phyloP scores from a whole-genome alignment of 2,113 vertebrate genomes.

The Pollimyrus isidori region DNA sequence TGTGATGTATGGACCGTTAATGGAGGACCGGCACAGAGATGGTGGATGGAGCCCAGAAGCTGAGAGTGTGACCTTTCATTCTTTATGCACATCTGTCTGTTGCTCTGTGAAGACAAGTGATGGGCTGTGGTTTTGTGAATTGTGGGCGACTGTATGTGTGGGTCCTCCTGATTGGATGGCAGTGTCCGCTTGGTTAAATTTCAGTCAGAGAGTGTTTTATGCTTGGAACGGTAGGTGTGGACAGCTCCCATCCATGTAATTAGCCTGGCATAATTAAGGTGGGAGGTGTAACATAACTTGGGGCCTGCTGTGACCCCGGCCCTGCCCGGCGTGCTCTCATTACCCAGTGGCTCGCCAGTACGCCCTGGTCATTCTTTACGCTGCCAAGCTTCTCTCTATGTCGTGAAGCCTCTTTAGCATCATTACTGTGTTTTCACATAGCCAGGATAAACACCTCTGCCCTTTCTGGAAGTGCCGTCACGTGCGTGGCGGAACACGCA shows the following conservation, averaged over 20 bases:
- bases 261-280: background rate
- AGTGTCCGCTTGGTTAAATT: background rate
- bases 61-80: background rate
- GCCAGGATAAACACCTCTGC: background rate
- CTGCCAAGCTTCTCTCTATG: background rate
- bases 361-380: background rate
- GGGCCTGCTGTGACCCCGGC: background rate
- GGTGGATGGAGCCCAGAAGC: background rate
- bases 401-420: background rate
- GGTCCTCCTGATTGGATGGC: background rate
- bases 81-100: background rate
- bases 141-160: background rate
- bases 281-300: background rate
- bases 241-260: background rate
- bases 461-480: background rate
- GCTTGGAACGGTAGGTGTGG: background rate
- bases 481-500: background rate
- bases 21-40: background rate
- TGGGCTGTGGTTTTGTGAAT: background rate
- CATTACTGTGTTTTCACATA: background rate
- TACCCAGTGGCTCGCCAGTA: background rate
- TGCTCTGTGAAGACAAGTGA: background rate
- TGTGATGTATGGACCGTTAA: background rate
- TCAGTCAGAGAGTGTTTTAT: background rate
- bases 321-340: background rate